Percentiles rank a stretch among this genome's conserved stretches.
phyloP scores from a whole-genome alignment of 53 echinoderm and acorn worm genomes.

The Antedon mediterranea region DNA sequence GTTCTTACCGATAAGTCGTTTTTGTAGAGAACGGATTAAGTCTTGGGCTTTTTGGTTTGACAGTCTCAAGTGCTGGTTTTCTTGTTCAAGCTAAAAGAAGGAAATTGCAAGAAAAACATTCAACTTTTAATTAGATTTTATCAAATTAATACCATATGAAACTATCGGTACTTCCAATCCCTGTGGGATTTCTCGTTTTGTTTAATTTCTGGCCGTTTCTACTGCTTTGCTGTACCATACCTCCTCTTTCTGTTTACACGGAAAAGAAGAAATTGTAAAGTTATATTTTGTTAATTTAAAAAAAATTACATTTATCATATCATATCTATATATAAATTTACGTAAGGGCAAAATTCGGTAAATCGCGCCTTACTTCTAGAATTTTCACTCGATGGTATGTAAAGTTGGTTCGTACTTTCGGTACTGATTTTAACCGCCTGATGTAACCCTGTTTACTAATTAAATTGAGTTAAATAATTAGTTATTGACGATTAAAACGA shows the following conservation, averaged over 20 bases:
- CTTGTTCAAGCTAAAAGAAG: conserved; percentile 61
- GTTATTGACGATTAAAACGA: too few species aligned
- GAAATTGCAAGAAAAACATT: not conserved
- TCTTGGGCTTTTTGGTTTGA: conserved; percentile 45
- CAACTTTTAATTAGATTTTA: not conserved
- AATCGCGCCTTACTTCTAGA: too few species aligned
- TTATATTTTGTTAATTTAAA: too few species aligned
- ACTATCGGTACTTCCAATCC: not conserved
- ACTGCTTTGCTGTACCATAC: not conserved
- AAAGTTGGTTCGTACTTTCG: too few species aligned
- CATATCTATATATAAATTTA: too few species aligned
- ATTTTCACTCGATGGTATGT: too few species aligned
- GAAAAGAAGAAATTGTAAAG: too few species aligned
- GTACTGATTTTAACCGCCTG: too few species aligned
- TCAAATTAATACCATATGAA: not conserved
- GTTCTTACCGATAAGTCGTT: conserved; percentile 51
- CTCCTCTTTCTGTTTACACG: not conserved
- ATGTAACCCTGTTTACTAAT: too few species aligned
- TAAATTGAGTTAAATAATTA: too few species aligned
- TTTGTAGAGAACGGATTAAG: conserved; percentile 43
- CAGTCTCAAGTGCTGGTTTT: conserved; percentile 42
- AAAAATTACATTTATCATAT: too few species aligned
- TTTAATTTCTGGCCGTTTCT: not conserved
- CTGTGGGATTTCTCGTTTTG: not conserved
- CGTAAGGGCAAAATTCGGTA: too few species aligned